phyloP scores from a whole-genome alignment of 2,797 vertebrate species.

The Esox masquinongy region DNA sequence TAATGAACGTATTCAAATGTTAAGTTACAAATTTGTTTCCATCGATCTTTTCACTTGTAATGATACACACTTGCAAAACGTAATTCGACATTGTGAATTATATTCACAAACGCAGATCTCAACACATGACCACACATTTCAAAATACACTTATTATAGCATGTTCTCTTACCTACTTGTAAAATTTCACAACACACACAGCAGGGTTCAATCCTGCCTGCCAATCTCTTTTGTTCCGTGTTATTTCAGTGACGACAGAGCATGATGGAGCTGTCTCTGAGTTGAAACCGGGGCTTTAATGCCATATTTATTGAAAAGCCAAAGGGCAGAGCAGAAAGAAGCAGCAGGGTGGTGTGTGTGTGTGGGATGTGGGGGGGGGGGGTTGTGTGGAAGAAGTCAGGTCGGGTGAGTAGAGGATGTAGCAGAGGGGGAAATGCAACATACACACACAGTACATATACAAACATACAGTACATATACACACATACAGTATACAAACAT shows the following conservation, averaged over 20 bases:
- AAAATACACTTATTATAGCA: too few species aligned
- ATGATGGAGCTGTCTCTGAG: conserved; percentile 25
- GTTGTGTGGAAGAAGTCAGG: not conserved
- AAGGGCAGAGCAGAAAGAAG: conserved; percentile 16
- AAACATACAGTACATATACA: not conserved
- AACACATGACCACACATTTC: not conserved
- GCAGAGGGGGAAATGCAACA: too few species aligned
- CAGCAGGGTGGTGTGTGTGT: not conserved
- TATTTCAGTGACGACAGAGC: conserved; percentile 18
- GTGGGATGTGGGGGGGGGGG: not conserved
- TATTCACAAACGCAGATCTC: too few species aligned
- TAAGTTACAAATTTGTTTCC: too few species aligned
- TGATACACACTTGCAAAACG: too few species aligned
- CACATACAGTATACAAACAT: too few species aligned
- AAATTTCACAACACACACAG: conserved; percentile 8
- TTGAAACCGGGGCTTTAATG: conserved; percentile 23
- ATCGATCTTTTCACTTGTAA: too few species aligned
- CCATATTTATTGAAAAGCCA: conserved; percentile 34
- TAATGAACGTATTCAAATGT: too few species aligned
- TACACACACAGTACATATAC: too few species aligned
- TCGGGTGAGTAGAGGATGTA: not conserved
- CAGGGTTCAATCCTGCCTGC: conserved; percentile 14
- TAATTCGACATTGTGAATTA: too few species aligned
- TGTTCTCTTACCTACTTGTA: not conserved
- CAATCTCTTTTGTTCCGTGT: conserved; percentile 21